phyloP scores from a whole-genome alignment of 2,113 vertebrate genomes.

The Gymnobelideus leadbeateri region DNA sequence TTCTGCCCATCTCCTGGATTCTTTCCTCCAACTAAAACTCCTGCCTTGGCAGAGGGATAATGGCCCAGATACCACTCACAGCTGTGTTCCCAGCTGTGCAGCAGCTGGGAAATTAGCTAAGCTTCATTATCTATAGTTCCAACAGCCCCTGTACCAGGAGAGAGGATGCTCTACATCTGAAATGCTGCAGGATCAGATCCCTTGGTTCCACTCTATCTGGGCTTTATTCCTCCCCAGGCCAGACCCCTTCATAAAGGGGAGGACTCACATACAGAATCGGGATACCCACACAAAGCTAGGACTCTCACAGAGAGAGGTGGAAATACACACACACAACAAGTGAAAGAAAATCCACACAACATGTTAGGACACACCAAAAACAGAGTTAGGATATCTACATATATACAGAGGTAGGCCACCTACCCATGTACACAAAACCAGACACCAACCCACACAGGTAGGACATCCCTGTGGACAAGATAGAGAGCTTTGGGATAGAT shows the following conservation, averaged over 20 bases:
- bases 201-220: not conserved
- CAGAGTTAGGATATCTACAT: not conserved
- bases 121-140: not conserved
- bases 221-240: not conserved
- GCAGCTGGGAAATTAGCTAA: not conserved
- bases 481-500: not conserved
- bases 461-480: not conserved
- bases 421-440: not conserved
- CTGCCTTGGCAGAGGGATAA: slow-evolving; percentile 28
- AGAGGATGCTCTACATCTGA: not conserved
- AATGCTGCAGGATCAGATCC: not conserved
- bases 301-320: not conserved
- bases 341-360: not conserved
- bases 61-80: not conserved
- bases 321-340: no score
- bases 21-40: not conserved
- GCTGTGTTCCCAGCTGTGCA: not conserved
- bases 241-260: not conserved
- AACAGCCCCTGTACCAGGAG: not conserved
- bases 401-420: not conserved
- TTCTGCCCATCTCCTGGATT: slow-evolving; percentile 18
- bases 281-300: not conserved
- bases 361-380: not conserved
- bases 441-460: not conserved
- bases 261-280: not conserved